Conservation (phyloP, 2,888 invertebrate genomes). For the Aplocera efformata region DNA sequence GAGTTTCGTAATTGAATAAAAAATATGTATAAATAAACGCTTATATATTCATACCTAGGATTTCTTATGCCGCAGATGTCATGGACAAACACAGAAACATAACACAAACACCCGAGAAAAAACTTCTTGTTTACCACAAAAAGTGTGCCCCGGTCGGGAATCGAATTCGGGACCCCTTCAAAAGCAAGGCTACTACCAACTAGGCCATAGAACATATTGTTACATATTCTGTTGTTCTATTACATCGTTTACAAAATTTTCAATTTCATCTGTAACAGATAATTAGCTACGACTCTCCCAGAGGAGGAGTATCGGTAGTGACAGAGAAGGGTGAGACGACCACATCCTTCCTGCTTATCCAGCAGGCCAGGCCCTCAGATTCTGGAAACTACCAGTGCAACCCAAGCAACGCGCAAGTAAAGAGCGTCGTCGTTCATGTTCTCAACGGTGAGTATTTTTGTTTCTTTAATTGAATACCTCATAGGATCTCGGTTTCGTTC, state of each 20-base stretch:
- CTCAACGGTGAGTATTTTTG: conserved; percentile 88
- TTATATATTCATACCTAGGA: too few species aligned
- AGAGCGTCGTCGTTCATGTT: conserved; percentile 95
- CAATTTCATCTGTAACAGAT: conserved; percentile 81
- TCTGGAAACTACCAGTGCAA: conserved; percentile 96
- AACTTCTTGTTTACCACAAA: too few species aligned
- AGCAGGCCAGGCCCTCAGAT: conserved; percentile 91
- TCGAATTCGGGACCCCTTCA: too few species aligned
- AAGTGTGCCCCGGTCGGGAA: too few species aligned
- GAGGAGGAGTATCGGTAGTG: conserved; percentile 94
- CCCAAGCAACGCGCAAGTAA: conserved; percentile 95
- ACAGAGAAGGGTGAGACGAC: conserved; percentile 95
- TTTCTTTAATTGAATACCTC: neutral
- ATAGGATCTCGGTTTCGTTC: neutral
- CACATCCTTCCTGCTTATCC: conserved; percentile 93
- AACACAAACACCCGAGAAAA: too few species aligned
- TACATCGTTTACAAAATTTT: neutral
- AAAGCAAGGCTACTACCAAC: too few species aligned
- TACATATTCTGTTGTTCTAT: neutral
- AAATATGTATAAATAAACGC: too few species aligned
- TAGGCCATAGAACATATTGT: too few species aligned
- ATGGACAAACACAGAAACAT: too few species aligned
- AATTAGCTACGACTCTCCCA: conserved; percentile 95
- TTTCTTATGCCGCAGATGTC: too few species aligned
- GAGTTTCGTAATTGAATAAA: too few species aligned